Base-by-base conservation (phyloP, 2,888 invertebrate genomes). In the Athalia cordata region DNA sequence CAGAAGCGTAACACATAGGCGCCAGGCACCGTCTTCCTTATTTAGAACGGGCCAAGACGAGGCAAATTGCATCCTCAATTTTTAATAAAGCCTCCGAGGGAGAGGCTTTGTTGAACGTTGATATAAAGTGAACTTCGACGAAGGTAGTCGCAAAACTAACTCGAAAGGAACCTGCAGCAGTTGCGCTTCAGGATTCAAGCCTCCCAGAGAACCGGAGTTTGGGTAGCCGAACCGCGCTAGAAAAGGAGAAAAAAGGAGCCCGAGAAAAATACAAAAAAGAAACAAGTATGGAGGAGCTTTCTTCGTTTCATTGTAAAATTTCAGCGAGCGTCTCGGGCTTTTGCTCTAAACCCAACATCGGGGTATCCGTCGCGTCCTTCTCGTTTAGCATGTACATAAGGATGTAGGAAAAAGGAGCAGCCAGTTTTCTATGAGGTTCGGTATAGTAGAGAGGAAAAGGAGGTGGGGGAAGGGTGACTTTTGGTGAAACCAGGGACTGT, bases 21-120 rank as follows among this genome's bases (percentile, higher is more conserved):
- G 29, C 52, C 68, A 55, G 59, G 72, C 45, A 72, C 80, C 81
- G 81, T 83, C 84, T 89, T 82, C 86, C 86, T 87, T 89, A 89
- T 89, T 89, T 87, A 89, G 88, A 83, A 85, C 83, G 81, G 83
- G 83, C 80, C 68, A 79, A 82, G 81, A 87, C 83, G 85, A 86
- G 87, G 86, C 85, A 88, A 89, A 89, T 89, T 89, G 89, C 88
- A 87, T 88, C 87, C 86, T 89, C 88, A 88, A 89, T 89, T 89
- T 89, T 89, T 89, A 88, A 89, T 88, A 89, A 88, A 87, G 86
- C 85, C 81, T 84, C 83, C 81, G 80, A 84, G 83, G 83, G 83
- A 80, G 82, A 83, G 84, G 84, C 85, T 88, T 87, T 87, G 86
- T 87, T 84, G 85, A 85, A 86, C 81, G 84, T 83, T 83, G 86